Percentiles rank a stretch among this genome's conserved stretches.
phyloP scores from a whole-genome alignment of 2,888 invertebrate species.

The Nomada fabriciana region DNA sequence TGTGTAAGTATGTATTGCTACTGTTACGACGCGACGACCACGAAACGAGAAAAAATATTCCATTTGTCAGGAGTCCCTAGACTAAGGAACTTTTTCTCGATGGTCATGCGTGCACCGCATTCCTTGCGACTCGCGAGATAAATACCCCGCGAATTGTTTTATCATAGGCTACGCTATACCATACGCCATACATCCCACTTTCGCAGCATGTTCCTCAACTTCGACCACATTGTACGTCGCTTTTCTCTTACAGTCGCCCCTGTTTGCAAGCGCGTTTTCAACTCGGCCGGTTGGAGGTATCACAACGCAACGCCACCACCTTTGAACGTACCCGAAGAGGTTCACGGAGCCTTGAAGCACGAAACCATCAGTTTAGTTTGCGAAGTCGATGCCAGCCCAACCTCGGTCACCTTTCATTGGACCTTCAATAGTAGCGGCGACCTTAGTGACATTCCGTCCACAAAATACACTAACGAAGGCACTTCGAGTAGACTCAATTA shows the following conservation, averaged over 20 bases:
- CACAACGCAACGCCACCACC: slow-evolving; percentile 75
- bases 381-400: slow-evolving; percentile 95
- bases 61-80: no score
- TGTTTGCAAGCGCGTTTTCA: slow-evolving; percentile 79
- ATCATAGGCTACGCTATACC: not conserved
- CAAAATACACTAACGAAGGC: slow-evolving; percentile 87
- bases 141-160: not conserved
- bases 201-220: no score
- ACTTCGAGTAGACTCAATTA: slow-evolving; percentile 91
- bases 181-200: not conserved
- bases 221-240: not conserved
- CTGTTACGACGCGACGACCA: not conserved
- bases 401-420: slow-evolving; percentile 94
- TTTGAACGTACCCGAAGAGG: slow-evolving; percentile 89
- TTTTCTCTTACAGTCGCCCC: slow-evolving; percentile 77
- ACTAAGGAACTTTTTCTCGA: not conserved
- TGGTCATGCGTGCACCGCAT: not conserved
- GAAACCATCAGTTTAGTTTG: slow-evolving; percentile 93
- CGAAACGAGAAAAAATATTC: not conserved
- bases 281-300: slow-evolving; percentile 66
- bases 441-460: slow-evolving; percentile 90
- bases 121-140: no score
- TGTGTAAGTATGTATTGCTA: slow-evolving; percentile 83
- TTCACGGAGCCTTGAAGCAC: slow-evolving; percentile 93
- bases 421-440: slow-evolving; percentile 95